Percentiles rank a stretch among this genome's conserved stretches.
Conservation (phyloP, 2,888 invertebrate species). For the Globia sparganii region DNA sequence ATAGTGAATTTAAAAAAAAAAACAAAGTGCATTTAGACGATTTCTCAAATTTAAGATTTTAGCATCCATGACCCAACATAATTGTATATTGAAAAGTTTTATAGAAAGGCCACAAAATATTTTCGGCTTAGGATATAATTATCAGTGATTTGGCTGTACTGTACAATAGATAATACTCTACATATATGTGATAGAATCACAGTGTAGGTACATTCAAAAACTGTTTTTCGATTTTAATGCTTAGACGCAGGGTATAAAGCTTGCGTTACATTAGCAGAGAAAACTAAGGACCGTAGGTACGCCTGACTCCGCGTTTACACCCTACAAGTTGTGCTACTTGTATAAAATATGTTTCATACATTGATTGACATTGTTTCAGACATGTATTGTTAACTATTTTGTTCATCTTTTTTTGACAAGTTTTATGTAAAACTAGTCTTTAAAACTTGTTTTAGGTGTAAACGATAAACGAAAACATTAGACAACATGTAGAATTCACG, state of each 20-base stretch:
- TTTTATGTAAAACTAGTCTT: neutral
- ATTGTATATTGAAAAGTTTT: conserved; percentile 41
- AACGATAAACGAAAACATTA: neutral
- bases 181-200: conserved; percentile 50
- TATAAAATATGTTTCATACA: neutral
- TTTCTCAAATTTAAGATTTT: conserved; percentile 11
- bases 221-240: conserved; percentile 17
- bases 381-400: neutral
- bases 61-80: conserved; percentile 41
- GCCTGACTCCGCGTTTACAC: neutral
- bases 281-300: neutral
- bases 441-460: neutral
- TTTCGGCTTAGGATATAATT: conserved; percentile 41
- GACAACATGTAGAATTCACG: neutral
- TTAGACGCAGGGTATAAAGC: neutral
- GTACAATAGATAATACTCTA: conserved; percentile 40
- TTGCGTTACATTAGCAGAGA: conserved; percentile 7
- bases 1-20: neutral
- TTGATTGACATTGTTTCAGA: neutral
- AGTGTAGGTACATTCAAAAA: conserved; percentile 48
- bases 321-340: neutral
- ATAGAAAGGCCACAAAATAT: conserved; percentile 50
- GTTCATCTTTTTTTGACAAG: neutral
- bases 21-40: conserved; percentile 38
- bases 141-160: conserved; percentile 29